phyloP scores from a whole-genome alignment of 2,888 invertebrate species.

The Drosophila borealis region DNA sequence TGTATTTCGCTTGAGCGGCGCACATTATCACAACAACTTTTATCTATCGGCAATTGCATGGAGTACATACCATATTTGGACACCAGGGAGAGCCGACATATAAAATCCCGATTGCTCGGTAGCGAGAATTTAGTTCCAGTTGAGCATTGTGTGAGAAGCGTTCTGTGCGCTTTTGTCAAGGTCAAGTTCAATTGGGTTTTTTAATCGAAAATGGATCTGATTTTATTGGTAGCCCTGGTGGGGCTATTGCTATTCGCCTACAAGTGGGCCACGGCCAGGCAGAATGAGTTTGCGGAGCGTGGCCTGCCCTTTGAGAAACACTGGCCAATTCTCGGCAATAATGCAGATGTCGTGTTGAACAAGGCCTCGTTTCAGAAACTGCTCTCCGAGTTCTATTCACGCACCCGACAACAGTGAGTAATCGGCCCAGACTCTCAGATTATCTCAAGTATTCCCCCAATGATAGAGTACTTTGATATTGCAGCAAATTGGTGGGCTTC shows the following conservation, averaged over 20 bases:
- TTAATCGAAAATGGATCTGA: slow-evolving; percentile 11
- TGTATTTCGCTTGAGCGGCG: background rate
- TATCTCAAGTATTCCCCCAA: background rate
- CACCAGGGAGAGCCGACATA: slow-evolving; percentile 1
- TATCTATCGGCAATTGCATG: slow-evolving; percentile 12
- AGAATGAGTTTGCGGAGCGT: slow-evolving; percentile 61
- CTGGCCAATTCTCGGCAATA: slow-evolving; percentile 67
- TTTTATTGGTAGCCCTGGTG: slow-evolving; percentile 35
- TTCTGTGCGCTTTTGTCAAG: background rate
- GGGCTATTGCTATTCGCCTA: slow-evolving; percentile 46
- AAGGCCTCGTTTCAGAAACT: slow-evolving; percentile 49
- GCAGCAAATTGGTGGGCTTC: slow-evolving; percentile 84
- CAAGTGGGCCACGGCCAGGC: slow-evolving; percentile 65
- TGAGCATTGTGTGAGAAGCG: background rate
- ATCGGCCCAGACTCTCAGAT: no score
- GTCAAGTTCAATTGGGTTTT: background rate
- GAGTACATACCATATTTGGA: background rate
- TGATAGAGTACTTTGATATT: background rate
- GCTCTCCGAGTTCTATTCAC: slow-evolving; percentile 52
- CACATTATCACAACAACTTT: slow-evolving; percentile 3
- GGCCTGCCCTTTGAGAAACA: slow-evolving; percentile 72
- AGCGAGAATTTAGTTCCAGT: slow-evolving; percentile 7
- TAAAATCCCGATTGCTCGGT: slow-evolving; percentile 9
- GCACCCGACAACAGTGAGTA: slow-evolving; percentile 65
- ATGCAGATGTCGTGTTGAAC: slow-evolving; percentile 14